Evolutionary conservation across 2,888 invertebrate genomes (phyloP).

Genomic region (Bellardia pandia): DNA sequence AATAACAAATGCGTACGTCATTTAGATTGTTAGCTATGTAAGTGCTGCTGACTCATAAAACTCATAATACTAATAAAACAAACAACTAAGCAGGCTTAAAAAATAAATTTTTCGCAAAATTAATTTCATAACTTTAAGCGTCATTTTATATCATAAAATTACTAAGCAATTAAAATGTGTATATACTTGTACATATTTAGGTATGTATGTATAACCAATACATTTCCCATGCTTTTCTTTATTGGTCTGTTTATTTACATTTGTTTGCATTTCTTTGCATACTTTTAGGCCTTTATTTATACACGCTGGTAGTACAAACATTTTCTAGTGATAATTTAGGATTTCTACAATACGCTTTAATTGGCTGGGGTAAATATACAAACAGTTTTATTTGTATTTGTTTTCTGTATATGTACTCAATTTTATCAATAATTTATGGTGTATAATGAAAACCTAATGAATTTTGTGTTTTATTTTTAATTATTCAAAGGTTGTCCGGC

Average conservation of each 20-base stretch:
- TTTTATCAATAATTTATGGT: background rate
- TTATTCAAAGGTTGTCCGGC: constrained; percentile 81
- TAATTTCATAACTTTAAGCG: background rate
- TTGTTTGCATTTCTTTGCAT: constrained; percentile 18
- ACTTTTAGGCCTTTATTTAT: constrained; percentile 91
- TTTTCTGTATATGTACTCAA: background rate
- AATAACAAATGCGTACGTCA: too few relatives aligned
- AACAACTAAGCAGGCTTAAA: too few relatives aligned
- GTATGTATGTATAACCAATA: background rate
- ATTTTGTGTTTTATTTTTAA: constrained; percentile 8
- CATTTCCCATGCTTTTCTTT: background rate
- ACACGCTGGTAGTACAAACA: constrained; percentile 94
- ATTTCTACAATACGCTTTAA: constrained; percentile 90
- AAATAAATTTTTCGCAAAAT: background rate
- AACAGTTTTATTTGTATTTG: constrained; percentile 19
- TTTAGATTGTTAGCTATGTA: too few relatives aligned
- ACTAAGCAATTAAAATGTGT: background rate
- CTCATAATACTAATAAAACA: too few relatives aligned
- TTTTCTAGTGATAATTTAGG: constrained; percentile 94
- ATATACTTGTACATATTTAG: too few relatives aligned
- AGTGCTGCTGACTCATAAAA: too few relatives aligned
- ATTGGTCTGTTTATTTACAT: too few relatives aligned
- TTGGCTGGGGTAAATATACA: constrained; percentile 93
- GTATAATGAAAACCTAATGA: background rate
- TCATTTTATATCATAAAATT: constrained; percentile 1